phyloP scores from a whole-genome alignment of 2,888 invertebrate genomes.

The Sphaerophoria rueppellii region DNA sequence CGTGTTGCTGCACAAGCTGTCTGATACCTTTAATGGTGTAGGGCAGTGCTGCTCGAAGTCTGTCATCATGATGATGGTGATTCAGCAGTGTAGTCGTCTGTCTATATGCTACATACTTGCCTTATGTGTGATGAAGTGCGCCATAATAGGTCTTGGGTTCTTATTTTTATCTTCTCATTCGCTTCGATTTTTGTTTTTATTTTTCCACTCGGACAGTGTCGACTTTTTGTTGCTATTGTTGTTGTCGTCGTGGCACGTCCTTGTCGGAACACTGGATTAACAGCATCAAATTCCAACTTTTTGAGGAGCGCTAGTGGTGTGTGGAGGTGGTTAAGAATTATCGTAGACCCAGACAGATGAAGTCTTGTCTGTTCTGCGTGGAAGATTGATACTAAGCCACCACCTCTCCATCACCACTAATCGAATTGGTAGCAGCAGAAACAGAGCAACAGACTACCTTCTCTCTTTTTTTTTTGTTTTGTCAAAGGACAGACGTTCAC shows the following conservation, averaged over 20 bases:
- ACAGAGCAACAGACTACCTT: constrained; percentile 33
- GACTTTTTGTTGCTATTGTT: constrained; percentile 21
- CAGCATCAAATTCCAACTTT: constrained; percentile 57
- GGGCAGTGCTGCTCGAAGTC: constrained; percentile 4
- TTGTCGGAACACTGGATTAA: constrained; percentile 63
- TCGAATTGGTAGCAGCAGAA: neutral
- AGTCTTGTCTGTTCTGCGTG: constrained; percentile 53
- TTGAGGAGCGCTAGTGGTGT: constrained; percentile 3
- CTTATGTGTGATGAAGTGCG: constrained; percentile 54
- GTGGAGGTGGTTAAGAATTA: constrained; percentile 1
- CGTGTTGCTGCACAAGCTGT: constrained; percentile 4
- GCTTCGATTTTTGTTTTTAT: constrained; percentile 34
- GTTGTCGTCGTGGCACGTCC: constrained; percentile 51
- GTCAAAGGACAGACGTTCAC: constrained; percentile 20
- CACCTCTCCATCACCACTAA: neutral
- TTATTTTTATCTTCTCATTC: constrained; percentile 27
- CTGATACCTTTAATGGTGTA: neutral
- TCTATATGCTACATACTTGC: neutral
- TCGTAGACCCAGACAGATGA: constrained; percentile 35
- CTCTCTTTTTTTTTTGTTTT: neutral
- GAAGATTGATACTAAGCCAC: constrained; percentile 56
- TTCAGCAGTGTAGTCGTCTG: neutral
- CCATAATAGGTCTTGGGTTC: constrained; percentile 49
- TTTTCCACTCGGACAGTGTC: constrained; percentile 29
- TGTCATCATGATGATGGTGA: constrained; percentile 23